Conservation (phyloP, 2,888 invertebrate genomes). For the Luffia ferchaultella region DNA sequence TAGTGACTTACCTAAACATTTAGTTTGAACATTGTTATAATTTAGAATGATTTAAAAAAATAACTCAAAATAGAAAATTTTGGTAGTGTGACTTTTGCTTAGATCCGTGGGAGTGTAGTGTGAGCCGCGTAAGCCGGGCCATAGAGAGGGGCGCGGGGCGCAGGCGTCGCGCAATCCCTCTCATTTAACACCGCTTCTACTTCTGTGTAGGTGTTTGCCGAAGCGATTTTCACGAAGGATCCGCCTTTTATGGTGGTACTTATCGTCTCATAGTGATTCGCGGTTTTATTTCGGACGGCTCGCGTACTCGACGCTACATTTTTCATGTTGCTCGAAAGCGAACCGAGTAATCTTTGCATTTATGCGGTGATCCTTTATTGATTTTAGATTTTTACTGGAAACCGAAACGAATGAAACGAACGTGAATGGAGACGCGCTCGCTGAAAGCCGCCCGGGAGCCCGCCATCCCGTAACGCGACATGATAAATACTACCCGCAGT, state of each 20-base stretch:
- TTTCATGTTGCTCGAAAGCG: conserved; percentile 56
- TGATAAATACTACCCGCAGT: background rate
- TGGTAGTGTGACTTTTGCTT: too few relatives aligned
- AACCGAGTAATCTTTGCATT: conserved; percentile 64
- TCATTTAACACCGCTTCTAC: conserved; percentile 62
- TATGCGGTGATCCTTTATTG: conserved; percentile 64
- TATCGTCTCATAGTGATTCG: conserved; percentile 64
- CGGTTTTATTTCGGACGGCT: conserved; percentile 64
- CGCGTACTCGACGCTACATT: conserved; percentile 58
- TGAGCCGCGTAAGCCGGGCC: background rate
- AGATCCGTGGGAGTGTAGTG: background rate
- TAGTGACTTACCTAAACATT: too few relatives aligned
- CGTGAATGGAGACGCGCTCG: conserved; percentile 59
- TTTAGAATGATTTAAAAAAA: too few relatives aligned
- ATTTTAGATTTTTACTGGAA: conserved; percentile 66
- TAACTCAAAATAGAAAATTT: too few relatives aligned
- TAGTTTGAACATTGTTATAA: too few relatives aligned
- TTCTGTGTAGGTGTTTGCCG: conserved; percentile 64
- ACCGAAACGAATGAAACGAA: conserved; percentile 59
- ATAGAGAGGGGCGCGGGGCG: conserved; percentile 7
- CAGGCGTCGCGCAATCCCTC: conserved; percentile 51
- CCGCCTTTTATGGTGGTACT: conserved; percentile 61
- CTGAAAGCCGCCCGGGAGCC: conserved; percentile 60
- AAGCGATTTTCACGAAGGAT: conserved; percentile 58
- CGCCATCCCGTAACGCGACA: conserved; percentile 15